These are phyloP conservation scores for Hydrolagus colliei DNA, from an alignment of 2,797 vertebrate species.

Conservation along the genomic window DNA sequence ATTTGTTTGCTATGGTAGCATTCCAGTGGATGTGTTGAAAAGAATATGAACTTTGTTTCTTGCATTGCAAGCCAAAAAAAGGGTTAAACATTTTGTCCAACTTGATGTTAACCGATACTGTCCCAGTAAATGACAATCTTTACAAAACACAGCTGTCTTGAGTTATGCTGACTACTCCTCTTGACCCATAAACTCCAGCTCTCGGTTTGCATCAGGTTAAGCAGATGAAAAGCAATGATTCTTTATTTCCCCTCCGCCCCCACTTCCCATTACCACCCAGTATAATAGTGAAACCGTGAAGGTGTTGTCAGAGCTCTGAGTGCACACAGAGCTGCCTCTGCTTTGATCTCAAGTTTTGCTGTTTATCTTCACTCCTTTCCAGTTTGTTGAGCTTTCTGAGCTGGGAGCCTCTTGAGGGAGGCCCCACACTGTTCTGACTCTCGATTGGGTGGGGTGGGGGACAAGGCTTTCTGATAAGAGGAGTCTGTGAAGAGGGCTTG, in stretches of 20 bases:
- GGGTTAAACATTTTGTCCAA: constrained; percentile 9
- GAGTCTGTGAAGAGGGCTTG: background rate
- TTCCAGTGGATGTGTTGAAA: background rate
- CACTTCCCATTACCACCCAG: background rate
- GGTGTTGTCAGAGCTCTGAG: constrained; percentile 37
- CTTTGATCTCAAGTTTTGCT: constrained; percentile 53
- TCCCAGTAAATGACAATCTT: constrained; percentile 20
- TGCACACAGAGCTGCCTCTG: constrained; percentile 32
- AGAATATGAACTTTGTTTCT: background rate
- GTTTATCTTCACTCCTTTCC: constrained; percentile 51
- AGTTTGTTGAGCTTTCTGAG: constrained; percentile 39
- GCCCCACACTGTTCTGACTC: constrained; percentile 9
- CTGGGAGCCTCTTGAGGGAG: constrained; percentile 8
- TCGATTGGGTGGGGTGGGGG: background rate
- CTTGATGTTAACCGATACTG: background rate
- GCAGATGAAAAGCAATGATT: constrained; percentile 23
- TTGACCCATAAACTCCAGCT: constrained; percentile 14
- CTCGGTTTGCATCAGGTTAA: constrained; percentile 13
- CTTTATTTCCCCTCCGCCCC: too few relatives aligned
- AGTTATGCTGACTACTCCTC: constrained; percentile 18
- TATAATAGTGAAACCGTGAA: constrained; percentile 49
- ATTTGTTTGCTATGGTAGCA: too few relatives aligned
- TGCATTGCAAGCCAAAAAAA: background rate
- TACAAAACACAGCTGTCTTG: constrained; percentile 27
- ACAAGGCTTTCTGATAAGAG: constrained; percentile 22